Evolutionary conservation across 64 coral and sea anemone genomes (phyloP), one percentile per base, ranked within the genome.

Genomic region (Montipora cactus): DNA sequence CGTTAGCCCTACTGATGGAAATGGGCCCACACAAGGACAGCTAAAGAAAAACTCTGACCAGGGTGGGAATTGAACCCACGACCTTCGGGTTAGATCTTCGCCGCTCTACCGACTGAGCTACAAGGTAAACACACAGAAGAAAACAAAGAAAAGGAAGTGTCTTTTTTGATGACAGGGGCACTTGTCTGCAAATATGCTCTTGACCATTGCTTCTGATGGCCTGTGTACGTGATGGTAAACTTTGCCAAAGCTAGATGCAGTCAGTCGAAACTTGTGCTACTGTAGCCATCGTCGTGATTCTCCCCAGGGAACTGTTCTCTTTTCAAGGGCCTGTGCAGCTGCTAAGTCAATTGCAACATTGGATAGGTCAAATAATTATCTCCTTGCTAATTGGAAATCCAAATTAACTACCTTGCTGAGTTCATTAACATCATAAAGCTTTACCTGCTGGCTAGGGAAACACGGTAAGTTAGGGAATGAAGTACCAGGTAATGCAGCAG

Each of bases 191-290:
- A 95, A 91, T 4, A 95, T 64, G 23, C 49, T 81, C 57, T 81
- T 95, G 3, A 91, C 4, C 94, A 95, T 95, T 49, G 73, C 28
- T 15, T 79, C 74, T 19, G 76, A 66, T 18, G 55, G 75, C 53
- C 23, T 81, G n/a, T 81, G 14, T 5, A 81, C 44, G 0, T 67
- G 50, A 9, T 7, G 49, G 58, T 81, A 81, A 9, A 90, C 61
- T 28, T 81, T 90, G 2, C 87, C 89, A 90, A 90, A 90, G 52
- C 73, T 90, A 23, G 89, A 90, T 20, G 89, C 59, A 37, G 77
- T 74, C 6, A 81, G 15, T 16, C 88, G 47, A 2, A 79, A 19
- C 21, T 90, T 44, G 45, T 90, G 88, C 28, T 77, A 73, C n/a
- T 89, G 22, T 21, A 89, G 15, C 87, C 87, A 89, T 77, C 75